A percentile compares a stretch with the other conserved stretches of the same genome.
These are phyloP conservation scores for Papilio gigon DNA, from an alignment of 2,888 invertebrate genomes.

Conservation along the genomic window DNA sequence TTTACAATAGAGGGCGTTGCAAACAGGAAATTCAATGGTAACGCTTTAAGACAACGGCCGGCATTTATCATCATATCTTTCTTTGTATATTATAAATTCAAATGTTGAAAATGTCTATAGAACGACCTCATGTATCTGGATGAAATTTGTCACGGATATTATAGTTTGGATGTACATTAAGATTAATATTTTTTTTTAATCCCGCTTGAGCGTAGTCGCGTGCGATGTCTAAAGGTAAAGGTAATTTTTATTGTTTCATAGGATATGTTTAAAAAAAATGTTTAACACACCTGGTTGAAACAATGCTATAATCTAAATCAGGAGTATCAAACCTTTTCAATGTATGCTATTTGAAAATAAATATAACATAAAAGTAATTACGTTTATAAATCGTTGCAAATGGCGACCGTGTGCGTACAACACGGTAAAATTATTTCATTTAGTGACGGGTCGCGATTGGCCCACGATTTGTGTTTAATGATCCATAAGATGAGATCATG, in stretches of 20 bases:
- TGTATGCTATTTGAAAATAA: constrained; percentile 40
- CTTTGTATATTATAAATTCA: too few species aligned
- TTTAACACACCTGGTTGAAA: neutral
- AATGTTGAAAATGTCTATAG: too few species aligned
- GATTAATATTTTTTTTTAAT: too few species aligned
- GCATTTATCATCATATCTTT: too few species aligned
- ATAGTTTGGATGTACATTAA: too few species aligned
- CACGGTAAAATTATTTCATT: constrained; percentile 27
- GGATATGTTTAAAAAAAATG: constrained; percentile 52
- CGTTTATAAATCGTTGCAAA: constrained; percentile 39
- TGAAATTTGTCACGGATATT: too few species aligned
- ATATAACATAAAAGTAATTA: constrained; percentile 37
- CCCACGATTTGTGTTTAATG: constrained; percentile 77
- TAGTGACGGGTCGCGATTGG: constrained; percentile 57
- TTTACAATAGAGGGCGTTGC: neutral
- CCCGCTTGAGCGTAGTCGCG: too few species aligned
- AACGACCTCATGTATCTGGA: too few species aligned
- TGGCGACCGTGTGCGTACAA: constrained; percentile 35
- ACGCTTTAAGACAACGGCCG: too few species aligned
- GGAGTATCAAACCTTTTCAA: constrained; percentile 10
- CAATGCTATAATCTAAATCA: neutral
- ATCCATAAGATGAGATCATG: constrained; percentile 75
- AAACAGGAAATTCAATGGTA: too few species aligned
- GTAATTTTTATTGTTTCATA: constrained; percentile 49
- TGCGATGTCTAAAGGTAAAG: too few species aligned